Conservation (phyloP, 2,888 invertebrate genomes). For the Glaucopsyche alexis region DNA sequence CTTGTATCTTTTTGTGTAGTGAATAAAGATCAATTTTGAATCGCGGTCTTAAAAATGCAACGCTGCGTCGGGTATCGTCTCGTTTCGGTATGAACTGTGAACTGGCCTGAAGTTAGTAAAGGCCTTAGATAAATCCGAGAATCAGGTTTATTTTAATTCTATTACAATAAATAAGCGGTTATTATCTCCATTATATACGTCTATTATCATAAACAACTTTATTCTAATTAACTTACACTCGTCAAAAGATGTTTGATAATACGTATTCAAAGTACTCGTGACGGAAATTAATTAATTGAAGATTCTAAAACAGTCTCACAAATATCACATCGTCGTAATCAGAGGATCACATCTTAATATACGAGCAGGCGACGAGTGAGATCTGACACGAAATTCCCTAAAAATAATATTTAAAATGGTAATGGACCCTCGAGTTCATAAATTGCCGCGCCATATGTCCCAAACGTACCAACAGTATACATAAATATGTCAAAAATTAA, state of each 20-base stretch:
- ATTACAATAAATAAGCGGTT: neutral
- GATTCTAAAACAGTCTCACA: slow-evolving; percentile 60
- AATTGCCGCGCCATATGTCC: slow-evolving; percentile 79
- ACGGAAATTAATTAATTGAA: slow-evolving; percentile 70
- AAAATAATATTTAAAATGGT: slow-evolving; percentile 81
- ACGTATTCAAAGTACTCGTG: slow-evolving; percentile 33
- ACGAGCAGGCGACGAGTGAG: slow-evolving; percentile 75
- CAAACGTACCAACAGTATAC: slow-evolving; percentile 76
- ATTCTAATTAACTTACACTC: neutral
- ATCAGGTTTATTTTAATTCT: neutral
- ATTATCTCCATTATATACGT: neutral
- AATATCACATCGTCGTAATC: slow-evolving; percentile 73
- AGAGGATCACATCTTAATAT: slow-evolving; percentile 78
- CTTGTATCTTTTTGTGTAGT: too few species aligned
- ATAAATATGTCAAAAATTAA: slow-evolving; percentile 79
- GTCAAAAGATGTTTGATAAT: slow-evolving; percentile 13
- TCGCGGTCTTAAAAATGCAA: too few species aligned
- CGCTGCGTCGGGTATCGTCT: too few species aligned
- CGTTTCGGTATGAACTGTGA: too few species aligned
- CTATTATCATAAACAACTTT: neutral
- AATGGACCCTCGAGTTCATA: slow-evolving; percentile 77
- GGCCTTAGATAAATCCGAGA: neutral
- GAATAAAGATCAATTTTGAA: too few species aligned
- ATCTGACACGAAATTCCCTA: slow-evolving; percentile 80
- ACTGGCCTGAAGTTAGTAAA: too few species aligned